A percentile compares a stretch with the other conserved stretches of the same genome.
Evolutionary conservation across 2,113 vertebrate genomes (phyloP).

Genomic region (western clawed frog (Xenopus tropicalis)): UCB_Xtro_10.0 CM004448.2:86211001-86211500

Average conservation of each 20-base stretch:
- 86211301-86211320: slow-evolving; percentile 72
- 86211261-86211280: slow-evolving; percentile 64
- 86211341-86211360: slow-evolving; percentile 66
- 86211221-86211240: slow-evolving; percentile 50
- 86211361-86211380: slow-evolving; percentile 74
- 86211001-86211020: slow-evolving; percentile 87
- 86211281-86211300: slow-evolving; percentile 57
- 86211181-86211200: slow-evolving; percentile 61
- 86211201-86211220: slow-evolving; percentile 67
- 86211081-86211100: slow-evolving; percentile 63
- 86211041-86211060: slow-evolving; percentile 94
- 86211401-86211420: slow-evolving; percentile 68
- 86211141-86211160: slow-evolving; percentile 53
- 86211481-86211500: slow-evolving; percentile 32
- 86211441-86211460: slow-evolving; percentile 60
- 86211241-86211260: slow-evolving; percentile 41
- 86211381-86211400: slow-evolving; percentile 68
- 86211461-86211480: slow-evolving; percentile 55
- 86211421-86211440: slow-evolving; percentile 70
- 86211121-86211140: slow-evolving; percentile 61
- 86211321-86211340: slow-evolving; percentile 70
- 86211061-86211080: slow-evolving; percentile 82
- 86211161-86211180: slow-evolving; percentile 56
- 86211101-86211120: slow-evolving; percentile 62
- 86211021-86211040: slow-evolving; percentile 97